These are phyloP conservation scores for Thymelicus sylvestris DNA, from an alignment of 2,888 invertebrate genomes.

Conservation along the genomic window DNA sequence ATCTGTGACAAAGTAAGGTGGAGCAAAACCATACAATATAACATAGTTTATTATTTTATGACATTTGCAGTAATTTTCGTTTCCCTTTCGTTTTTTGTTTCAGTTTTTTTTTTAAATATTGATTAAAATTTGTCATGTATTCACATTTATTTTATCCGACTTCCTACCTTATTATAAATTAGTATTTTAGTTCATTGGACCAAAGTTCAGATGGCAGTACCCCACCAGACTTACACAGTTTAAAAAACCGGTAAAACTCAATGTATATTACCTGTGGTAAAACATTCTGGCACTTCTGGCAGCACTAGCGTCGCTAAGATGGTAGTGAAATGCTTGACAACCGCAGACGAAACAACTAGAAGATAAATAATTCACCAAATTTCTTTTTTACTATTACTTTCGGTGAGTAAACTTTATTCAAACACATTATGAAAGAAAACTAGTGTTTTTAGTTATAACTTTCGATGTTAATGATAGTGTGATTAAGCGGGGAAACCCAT, in stretches of 20 bases:
- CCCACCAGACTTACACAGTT: too few relatives aligned
- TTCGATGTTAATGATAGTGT: not conserved
- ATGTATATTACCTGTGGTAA: not conserved
- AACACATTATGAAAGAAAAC: conserved; percentile 40
- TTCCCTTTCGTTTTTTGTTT: too few relatives aligned
- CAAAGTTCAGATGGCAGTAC: too few relatives aligned
- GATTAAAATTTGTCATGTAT: too few relatives aligned
- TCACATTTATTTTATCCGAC: too few relatives aligned
- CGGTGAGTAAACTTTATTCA: conserved; percentile 63
- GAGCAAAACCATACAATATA: too few relatives aligned
- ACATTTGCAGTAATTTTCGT: too few relatives aligned
- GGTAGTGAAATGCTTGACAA: conserved; percentile 80
- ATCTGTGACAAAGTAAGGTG: too few relatives aligned
- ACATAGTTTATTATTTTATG: too few relatives aligned
- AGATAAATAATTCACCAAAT: conserved; percentile 76
- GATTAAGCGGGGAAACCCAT: conserved; percentile 47
- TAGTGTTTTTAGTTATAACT: conserved; percentile 22
- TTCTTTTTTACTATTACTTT: conserved; percentile 59
- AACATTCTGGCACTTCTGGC: conserved; percentile 39
- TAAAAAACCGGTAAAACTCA: conserved; percentile 18
- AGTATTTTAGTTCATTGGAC: too few relatives aligned
- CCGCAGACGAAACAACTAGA: conserved; percentile 71
- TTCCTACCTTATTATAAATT: too few relatives aligned
- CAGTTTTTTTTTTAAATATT: too few relatives aligned
- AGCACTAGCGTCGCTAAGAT: conserved; percentile 75